A percentile compares a stretch with the other conserved stretches of the same genome.
Conservation (phyloP, 2,113 vertebrate species). For the Xenotilapia leptura region DNA sequence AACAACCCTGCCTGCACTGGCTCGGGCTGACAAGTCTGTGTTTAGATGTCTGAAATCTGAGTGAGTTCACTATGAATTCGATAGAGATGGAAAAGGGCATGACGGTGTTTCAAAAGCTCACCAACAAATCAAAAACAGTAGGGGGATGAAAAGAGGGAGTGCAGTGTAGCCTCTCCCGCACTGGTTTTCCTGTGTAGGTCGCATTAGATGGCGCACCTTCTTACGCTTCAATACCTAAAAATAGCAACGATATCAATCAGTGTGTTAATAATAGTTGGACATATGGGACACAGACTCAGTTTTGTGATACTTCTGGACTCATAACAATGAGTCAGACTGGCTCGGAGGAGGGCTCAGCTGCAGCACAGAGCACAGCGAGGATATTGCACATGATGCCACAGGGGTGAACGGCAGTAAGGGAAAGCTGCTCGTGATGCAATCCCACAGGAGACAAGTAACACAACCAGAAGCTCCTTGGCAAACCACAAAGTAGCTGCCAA, state of each 20-base stretch:
- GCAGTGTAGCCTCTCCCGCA: not conserved
- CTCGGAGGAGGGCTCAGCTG: conserved; percentile 36
- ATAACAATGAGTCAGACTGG: conserved; percentile 6
- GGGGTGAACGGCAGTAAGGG: not conserved
- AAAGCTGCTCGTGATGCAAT: conserved; percentile 34
- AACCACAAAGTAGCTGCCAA: conserved; percentile 20
- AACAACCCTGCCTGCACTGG: not conserved
- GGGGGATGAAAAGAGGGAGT: not conserved
- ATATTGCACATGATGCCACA: conserved; percentile 33
- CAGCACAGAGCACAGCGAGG: not conserved
- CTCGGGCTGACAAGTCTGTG: not conserved
- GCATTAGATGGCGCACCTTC: not conserved
- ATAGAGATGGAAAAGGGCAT: not conserved
- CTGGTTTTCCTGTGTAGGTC: not conserved
- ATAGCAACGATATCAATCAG: conserved; percentile 27
- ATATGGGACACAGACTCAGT: conserved; percentile 26
- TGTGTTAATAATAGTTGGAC: conserved; percentile 42
- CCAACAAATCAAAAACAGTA: not conserved
- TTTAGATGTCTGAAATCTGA: not conserved
- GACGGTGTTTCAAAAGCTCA: not conserved
- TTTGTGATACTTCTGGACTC: conserved; percentile 3
- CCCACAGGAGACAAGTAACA: conserved; percentile 20
- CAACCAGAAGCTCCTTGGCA: not conserved
- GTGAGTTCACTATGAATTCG: not conserved
- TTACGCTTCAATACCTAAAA: conserved; percentile 1